A percentile compares a stretch with the other conserved stretches of the same genome.
Evolutionary conservation across 37 sponge, comb jelly and placozoan genomes (phyloP).

Genomic region (Chondrilla cf. caribensis): DNA sequence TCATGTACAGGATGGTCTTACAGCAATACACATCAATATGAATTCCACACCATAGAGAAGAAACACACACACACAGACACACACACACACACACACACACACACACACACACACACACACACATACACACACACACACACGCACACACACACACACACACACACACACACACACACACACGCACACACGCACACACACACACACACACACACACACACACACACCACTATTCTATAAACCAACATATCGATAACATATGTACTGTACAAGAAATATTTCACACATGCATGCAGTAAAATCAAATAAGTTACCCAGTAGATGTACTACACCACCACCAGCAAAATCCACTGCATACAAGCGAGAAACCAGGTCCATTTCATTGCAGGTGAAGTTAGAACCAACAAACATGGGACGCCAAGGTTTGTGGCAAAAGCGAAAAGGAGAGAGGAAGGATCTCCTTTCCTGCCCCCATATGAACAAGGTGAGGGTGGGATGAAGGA

Average conservation of each 20-base stretch:
- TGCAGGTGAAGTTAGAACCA: neutral
- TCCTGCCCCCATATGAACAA: constrained; percentile 35
- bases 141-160: constrained; percentile 7
- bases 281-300: no score
- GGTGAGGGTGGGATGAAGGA: constrained; percentile 38
- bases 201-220: no score
- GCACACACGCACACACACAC: constrained; percentile 7
- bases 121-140: constrained; percentile 14
- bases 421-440: constrained; percentile 37
- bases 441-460: constrained; percentile 20
- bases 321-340: constrained; percentile 93
- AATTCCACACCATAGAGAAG: neutral
- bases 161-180: neutral
- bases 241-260: no score
- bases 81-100: neutral
- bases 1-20: no score
- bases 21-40: neutral
- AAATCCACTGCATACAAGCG: constrained; percentile 83
- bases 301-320: constrained; percentile 87
- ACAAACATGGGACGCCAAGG: neutral
- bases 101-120: constrained; percentile 13
- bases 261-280: no score
- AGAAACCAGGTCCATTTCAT: neutral
- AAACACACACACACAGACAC: neutral
- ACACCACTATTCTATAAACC: no score